Base-by-base conservation (phyloP, 2,113 vertebrate genomes). In the Hippotragus niger region DNA sequence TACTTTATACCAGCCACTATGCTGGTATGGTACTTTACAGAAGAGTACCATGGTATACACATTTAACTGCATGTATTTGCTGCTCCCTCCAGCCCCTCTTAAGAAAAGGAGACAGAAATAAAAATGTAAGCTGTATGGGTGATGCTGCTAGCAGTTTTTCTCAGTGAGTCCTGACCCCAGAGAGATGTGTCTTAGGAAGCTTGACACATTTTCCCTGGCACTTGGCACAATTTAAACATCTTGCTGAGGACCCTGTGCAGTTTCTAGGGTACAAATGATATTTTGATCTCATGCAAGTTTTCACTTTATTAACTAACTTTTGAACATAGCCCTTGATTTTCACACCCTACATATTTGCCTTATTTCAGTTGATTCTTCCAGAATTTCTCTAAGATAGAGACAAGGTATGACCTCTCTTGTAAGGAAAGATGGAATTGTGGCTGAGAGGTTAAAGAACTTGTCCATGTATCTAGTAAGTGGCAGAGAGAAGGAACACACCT, bases 351-450 rank as follows among this genome's bases (percentile, higher is more conserved):
- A 0, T 14, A 21, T 7, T 25, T 29, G 12, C 4, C 57, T 96
- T 88, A 76, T 50, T 53, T 96, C 36, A 36, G 60, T 29, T 43
- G 7, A 71, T 95, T 81, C 80, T 78, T 91, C 13, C 43, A 78
- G 25, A 2, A 15, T 4, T 52, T 91, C 50, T 95, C 0, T 71
- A 62, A 57, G n/a, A 62, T 21, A 43, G 17, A 74, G 15, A 33
- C 7, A 43, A 0, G 0, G 2, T 53, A 1, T 36, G 45, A 17
- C n/a, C 67, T 91, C 11, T 67, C 31, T 91, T 57, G 76, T 57
- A 55, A 91, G 89, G 89, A 36, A 15, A 21, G 55, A n/a, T 23
- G 13, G 36, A 53, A 76, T 43, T 17, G 31, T 29, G 27, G 60
- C 40, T 50, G n/a, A 64, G 67, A 91, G 36, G 31, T 90, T 62